Evolutionary conservation across 2,888 invertebrate genomes (phyloP).

Genomic region (Platycnemis pennipes): DNA sequence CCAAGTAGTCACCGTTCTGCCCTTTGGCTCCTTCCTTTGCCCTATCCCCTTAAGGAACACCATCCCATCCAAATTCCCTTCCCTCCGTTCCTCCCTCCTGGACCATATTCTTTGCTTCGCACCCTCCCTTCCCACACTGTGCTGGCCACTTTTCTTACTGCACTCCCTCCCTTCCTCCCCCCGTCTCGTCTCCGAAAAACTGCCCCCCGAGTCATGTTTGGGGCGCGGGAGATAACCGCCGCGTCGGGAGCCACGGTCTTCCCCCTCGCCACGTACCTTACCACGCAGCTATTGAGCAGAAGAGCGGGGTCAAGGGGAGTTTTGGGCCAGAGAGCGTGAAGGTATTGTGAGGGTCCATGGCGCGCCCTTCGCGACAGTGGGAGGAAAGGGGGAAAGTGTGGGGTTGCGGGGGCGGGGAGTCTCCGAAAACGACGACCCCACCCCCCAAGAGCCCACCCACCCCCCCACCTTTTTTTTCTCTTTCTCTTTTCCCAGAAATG

Average conservation of each 20-base stretch:
- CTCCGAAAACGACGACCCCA: neutral
- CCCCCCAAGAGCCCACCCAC: neutral
- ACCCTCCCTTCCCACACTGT: neutral
- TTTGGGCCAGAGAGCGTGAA: too few species aligned
- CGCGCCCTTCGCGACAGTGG: too few species aligned
- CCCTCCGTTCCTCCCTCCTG: neutral
- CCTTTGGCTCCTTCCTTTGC: neutral
- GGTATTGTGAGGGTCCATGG: too few species aligned
- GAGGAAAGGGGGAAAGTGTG: too few species aligned
- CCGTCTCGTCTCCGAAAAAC: conserved; percentile 24
- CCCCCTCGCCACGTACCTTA: neutral
- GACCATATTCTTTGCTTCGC: conserved; percentile 13
- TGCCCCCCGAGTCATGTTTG: conserved; percentile 57
- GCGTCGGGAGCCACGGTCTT: neutral
- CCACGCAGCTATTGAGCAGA: too few species aligned
- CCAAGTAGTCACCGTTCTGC: neutral
- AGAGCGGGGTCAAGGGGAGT: too few species aligned
- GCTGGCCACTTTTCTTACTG: neutral
- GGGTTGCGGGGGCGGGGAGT: neutral
- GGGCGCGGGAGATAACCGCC: conserved; percentile 47
- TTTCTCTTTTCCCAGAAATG: conserved; percentile 4
- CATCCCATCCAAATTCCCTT: neutral
- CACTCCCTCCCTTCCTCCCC: neutral
- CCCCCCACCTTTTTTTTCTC: neutral
- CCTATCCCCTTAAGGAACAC: neutral